Conservation (phyloP, 2,888 invertebrate species). For the Torymus auratus region DNA sequence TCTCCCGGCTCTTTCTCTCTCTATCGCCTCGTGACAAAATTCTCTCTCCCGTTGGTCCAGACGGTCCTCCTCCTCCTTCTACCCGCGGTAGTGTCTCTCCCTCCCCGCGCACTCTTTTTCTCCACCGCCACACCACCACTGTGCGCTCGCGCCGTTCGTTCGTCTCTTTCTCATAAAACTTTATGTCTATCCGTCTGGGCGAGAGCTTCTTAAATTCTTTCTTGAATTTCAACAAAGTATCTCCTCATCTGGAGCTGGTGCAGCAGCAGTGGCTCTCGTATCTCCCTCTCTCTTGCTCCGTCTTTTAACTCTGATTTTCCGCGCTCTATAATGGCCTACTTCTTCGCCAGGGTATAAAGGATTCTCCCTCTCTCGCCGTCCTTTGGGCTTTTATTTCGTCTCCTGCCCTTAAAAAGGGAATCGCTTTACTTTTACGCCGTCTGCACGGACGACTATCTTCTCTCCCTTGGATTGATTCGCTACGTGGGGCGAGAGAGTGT, state of each 20-base stretch:
- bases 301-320: constrained; percentile 14
- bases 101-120: constrained; percentile 15
- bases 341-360: constrained; percentile 27
- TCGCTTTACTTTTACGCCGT: neutral
- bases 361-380: constrained; percentile 5
- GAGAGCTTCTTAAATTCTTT: constrained; percentile 52
- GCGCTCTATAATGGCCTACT: constrained; percentile 49
- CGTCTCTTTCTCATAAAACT: constrained; percentile 52
- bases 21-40: constrained; percentile 57
- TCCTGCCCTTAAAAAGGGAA: constrained; percentile 16
- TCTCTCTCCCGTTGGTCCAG: constrained; percentile 52
- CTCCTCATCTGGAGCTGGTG: constrained; percentile 37
- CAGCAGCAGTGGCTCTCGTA: neutral
- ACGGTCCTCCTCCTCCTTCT: constrained; percentile 35
- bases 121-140: neutral
- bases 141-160: constrained; percentile 17
- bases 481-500: no score
- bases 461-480: no score
- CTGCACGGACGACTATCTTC: no score
- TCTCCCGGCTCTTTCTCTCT: constrained; percentile 1
- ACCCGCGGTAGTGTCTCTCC: neutral
- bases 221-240: constrained; percentile 52
- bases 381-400: constrained; percentile 19
- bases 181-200: constrained; percentile 51
- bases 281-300: neutral